These are phyloP conservation scores for Orchestia grillus DNA, from an alignment of 1,140 invertebrate species.

Conservation along the genomic window DNA sequence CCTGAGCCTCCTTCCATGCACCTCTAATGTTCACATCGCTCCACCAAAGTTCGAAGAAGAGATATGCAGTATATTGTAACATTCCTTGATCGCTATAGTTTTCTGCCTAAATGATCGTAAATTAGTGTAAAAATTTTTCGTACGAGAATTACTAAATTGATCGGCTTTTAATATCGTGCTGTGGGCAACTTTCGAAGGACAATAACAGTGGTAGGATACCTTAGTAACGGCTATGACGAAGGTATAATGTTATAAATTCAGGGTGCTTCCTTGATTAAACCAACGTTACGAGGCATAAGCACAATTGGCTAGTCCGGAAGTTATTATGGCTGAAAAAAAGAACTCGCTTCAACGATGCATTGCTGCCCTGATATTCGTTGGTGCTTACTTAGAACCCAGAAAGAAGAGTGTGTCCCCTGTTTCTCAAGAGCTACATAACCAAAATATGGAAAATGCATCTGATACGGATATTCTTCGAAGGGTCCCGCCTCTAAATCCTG, in stretches of 20 bases:
- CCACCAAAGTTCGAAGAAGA: neutral
- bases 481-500: neutral
- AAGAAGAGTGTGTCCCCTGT: neutral
- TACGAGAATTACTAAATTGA: no score
- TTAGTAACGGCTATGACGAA: no score
- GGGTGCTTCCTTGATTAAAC: no score
- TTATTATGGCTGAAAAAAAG: neutral
- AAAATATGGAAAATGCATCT: neutral
- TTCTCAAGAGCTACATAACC: neutral
- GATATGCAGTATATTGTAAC: neutral
- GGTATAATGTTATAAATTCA: no score
- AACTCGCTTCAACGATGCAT: neutral
- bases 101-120: neutral
- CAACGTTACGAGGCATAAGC: neutral
- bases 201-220: no score
- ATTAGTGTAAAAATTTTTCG: neutral
- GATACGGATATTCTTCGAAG: neutral
- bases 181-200: no score
- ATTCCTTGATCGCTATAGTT: neutral
- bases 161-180: no score
- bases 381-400: neutral
- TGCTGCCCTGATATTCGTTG: neutral
- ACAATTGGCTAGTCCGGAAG: neutral
- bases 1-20: neutral
- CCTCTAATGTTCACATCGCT: neutral